Evolutionary conservation across 1,140 invertebrate species (phyloP).

Genomic region (Pogonomyrmex californicus): DNA sequence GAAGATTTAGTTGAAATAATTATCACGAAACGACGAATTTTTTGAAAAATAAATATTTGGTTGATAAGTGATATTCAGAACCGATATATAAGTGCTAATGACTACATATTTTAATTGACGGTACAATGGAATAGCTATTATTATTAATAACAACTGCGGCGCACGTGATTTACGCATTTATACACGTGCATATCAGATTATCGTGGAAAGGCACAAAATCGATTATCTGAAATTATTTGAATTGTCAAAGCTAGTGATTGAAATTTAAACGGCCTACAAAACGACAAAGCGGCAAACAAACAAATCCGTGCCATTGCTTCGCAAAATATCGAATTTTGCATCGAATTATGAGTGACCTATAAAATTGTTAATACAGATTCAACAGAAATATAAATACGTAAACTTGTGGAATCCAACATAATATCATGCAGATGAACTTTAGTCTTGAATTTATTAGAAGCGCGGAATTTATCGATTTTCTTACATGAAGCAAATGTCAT

Average conservation of each 20-base stretch:
- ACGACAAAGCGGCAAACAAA: slow-evolving; percentile 37
- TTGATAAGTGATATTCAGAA: slow-evolving; percentile 21
- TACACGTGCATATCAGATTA: slow-evolving; percentile 57
- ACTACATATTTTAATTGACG: slow-evolving; percentile 63
- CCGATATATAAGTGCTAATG: slow-evolving; percentile 52
- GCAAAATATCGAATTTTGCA: slow-evolving; percentile 51
- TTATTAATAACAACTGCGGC: slow-evolving; percentile 67
- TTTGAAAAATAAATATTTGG: slow-evolving; percentile 12
- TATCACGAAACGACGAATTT: slow-evolving; percentile 8
- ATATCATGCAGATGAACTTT: not conserved
- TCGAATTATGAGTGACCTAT: slow-evolving; percentile 48
- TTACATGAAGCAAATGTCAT: slow-evolving; percentile 60
- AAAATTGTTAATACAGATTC: slow-evolving; percentile 12
- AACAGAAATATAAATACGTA: not conserved
- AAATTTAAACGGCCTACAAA: slow-evolving; percentile 62
- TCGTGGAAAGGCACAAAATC: slow-evolving; percentile 47
- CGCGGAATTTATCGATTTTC: slow-evolving; percentile 64
- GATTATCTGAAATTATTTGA: slow-evolving; percentile 64
- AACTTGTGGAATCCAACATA: not conserved
- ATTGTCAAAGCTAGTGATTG: slow-evolving; percentile 16
- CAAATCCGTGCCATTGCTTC: slow-evolving; percentile 38
- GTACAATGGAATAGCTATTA: slow-evolving; percentile 56
- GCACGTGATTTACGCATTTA: slow-evolving; percentile 60
- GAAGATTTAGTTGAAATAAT: slow-evolving; percentile 6
- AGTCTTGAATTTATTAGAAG: slow-evolving; percentile 39